Conservation (phyloP, 2,113 vertebrate species). For the Symphodus melops region DNA sequence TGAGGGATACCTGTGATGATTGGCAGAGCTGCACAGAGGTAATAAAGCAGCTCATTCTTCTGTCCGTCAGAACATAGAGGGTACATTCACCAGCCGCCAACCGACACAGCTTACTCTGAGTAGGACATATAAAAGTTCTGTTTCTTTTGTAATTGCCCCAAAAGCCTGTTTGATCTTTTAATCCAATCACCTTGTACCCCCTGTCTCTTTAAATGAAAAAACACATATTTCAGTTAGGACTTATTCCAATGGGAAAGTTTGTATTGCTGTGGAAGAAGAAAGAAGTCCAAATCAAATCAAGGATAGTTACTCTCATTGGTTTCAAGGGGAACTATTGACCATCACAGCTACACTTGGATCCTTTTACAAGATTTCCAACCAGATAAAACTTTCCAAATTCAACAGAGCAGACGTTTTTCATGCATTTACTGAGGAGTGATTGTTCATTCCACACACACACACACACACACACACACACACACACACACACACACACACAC, state of each 20-base stretch:
- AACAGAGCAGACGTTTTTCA: conserved; percentile 9
- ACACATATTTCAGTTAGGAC: conserved; percentile 53
- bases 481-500: no score
- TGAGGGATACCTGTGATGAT: conserved; percentile 61
- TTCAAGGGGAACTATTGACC: conserved; percentile 49
- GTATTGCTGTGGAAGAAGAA: conserved; percentile 47
- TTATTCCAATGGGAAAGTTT: conserved; percentile 56
- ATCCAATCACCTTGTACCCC: conserved; percentile 65
- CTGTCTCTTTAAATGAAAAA: conserved; percentile 27
- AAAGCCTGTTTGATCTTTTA: conserved; percentile 71
- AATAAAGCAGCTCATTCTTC: conserved; percentile 77
- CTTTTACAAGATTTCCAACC: conserved; percentile 39
- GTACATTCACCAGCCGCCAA: conserved; percentile 71
- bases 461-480: no score
- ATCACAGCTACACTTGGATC: conserved; percentile 37
- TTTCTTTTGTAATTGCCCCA: conserved; percentile 77
- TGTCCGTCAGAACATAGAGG: conserved; percentile 73
- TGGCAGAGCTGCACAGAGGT: conserved; percentile 59
- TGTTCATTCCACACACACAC: conserved; percentile 1
- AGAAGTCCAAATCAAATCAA: conserved; percentile 48
- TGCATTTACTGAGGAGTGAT: neutral
- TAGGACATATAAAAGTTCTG: conserved; percentile 67
- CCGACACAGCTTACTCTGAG: conserved; percentile 55
- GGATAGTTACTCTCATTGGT: conserved; percentile 27
- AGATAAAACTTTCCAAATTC: conserved; percentile 43